phyloP scores from a whole-genome alignment of 2,888 invertebrate species.

The Colostygia pectinataria region DNA sequence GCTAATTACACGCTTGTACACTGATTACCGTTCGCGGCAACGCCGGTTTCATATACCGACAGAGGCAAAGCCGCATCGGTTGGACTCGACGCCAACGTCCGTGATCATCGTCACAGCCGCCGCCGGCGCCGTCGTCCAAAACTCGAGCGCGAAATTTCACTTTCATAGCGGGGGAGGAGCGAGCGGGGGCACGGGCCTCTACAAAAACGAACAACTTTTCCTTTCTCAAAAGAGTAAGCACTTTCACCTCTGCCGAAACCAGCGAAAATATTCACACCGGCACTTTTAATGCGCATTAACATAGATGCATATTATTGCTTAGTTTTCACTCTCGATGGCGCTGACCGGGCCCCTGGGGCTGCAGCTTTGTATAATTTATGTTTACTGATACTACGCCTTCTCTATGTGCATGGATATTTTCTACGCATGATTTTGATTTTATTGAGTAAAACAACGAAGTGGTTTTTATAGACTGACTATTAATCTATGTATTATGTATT shows the following conservation, averaged over 20 bases:
- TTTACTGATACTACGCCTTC: background rate
- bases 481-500: too few relatives aligned
- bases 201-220: slow-evolving; percentile 78
- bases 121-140: slow-evolving; percentile 10
- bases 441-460: too few relatives aligned
- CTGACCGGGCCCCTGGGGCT: background rate
- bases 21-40: background rate
- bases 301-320: slow-evolving; percentile 40
- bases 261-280: slow-evolving; percentile 51
- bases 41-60: too few relatives aligned
- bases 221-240: slow-evolving; percentile 78
- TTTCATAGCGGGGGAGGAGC: slow-evolving; percentile 51
- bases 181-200: slow-evolving; percentile 48
- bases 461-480: too few relatives aligned
- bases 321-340: slow-evolving; percentile 46
- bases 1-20: background rate
- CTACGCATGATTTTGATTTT: too few relatives aligned
- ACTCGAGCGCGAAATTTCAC: slow-evolving; percentile 58
- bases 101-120: background rate
- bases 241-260: slow-evolving; percentile 76
- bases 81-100: background rate
- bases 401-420: too few relatives aligned
- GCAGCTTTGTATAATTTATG: slow-evolving; percentile 4
- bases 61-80: background rate
- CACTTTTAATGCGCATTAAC: slow-evolving; percentile 45